Base-by-base conservation (phyloP, 2,888 invertebrate genomes). In the Epinotia brunnichana region DNA sequence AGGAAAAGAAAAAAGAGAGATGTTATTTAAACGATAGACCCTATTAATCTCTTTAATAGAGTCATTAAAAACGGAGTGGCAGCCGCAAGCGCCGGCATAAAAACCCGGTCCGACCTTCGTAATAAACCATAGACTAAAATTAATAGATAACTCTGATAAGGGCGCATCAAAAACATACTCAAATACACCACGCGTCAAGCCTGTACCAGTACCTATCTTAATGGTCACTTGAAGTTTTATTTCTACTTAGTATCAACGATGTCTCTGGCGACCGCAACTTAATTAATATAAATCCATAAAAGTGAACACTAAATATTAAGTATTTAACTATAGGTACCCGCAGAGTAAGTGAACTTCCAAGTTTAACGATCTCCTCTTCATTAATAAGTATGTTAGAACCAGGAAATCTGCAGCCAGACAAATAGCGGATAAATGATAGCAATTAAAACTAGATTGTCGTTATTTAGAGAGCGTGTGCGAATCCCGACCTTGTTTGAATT, bases 31-130 rank as follows among this genome's bases (percentile, higher is more conserved):
- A 81, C 84, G 87, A 88, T 89, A 87, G 85, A 84, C 81, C 80
- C 88, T 85, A 92, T 92, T 91, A 92, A 92, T 92, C 92, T 89
- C 83, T 87, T 90, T 91, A 92, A 93, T 93, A 91, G 91, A 93
- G 92, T 87, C 91, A 92, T 93, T 92, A 92, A 90, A 87, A 87
- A 80, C 82, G 80, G 82, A 87, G 88, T 84, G 87, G 84, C 83
- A 77, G 86, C 87, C 86, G 83, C 87, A 80, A 86, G 86, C 85
- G 84, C 82, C 83, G 81, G 69, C 75, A 66, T 75, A 77, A 81
- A 84, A 83, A 85, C 79, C 75, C 76, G 76, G 77, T 79, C 79
- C 77, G 78, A 74, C 77, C 74, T 82, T 80, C 78, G 77, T 81
- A 82, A 83, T 85, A 85, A 85, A 85, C 81, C 82, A 83, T 82